Conservation (phyloP, 2,113 vertebrate genomes). For the Thalassarche chlororhynchos region DNA sequence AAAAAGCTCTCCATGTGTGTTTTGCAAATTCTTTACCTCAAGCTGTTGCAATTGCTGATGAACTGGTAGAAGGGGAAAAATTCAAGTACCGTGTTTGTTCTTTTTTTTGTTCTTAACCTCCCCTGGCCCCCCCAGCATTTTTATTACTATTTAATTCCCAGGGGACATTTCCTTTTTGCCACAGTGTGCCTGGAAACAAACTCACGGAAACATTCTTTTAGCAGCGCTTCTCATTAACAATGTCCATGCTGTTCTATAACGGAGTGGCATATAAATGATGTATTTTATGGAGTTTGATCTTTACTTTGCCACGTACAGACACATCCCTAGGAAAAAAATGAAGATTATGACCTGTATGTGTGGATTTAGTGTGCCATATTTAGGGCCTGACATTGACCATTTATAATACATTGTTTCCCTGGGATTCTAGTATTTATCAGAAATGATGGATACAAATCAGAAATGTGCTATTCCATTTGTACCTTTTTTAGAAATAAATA, state of each 20-base stretch:
- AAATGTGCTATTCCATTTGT: neutral
- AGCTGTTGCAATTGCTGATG: constrained; percentile 77
- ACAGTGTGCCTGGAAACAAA: constrained; percentile 79
- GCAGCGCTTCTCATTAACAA: constrained; percentile 85
- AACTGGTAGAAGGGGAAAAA: constrained; percentile 45
- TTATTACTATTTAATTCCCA: constrained; percentile 72
- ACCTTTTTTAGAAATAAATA: neutral
- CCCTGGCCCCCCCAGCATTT: neutral
- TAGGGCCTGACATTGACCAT: neutral
- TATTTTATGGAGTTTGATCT: constrained; percentile 91
- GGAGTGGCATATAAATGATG: constrained; percentile 89
- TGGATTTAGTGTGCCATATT: neutral
- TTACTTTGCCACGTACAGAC: constrained; percentile 79
- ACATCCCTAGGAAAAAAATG: constrained; percentile 35
- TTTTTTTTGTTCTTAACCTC: constrained; percentile 37
- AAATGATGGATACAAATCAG: neutral
- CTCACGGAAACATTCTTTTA: constrained; percentile 80
- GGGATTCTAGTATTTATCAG: neutral
- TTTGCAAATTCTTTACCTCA: constrained; percentile 84
- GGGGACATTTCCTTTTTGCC: constrained; percentile 74
- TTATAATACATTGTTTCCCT: neutral
- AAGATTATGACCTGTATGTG: neutral
- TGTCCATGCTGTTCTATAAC: constrained; percentile 88
- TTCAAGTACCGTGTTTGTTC: constrained; percentile 71
- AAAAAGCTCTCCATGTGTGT: constrained; percentile 77